These are phyloP conservation scores for Amazona ochrocephala DNA, from an alignment of 2,797 vertebrate species.

Conservation along the genomic window DNA sequence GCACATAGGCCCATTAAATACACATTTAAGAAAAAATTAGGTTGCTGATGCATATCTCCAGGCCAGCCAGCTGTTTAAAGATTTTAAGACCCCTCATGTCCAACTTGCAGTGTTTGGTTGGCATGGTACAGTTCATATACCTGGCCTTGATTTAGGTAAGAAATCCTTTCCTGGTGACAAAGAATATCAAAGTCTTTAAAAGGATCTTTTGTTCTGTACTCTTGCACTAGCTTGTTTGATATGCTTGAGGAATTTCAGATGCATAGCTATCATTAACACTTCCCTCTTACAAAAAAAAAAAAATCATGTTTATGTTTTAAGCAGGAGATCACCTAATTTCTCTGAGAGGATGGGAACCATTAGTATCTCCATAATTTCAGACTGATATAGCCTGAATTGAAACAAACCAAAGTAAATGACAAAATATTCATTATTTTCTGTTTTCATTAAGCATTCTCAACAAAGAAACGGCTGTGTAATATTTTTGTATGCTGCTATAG, in stretches of 20 bases:
- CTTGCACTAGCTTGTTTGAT: background rate
- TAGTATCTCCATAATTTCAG: background rate
- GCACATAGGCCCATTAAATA: background rate
- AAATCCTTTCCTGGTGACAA: background rate
- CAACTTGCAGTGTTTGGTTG: background rate
- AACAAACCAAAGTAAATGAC: background rate
- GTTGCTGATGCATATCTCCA: background rate
- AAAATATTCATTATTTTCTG: background rate
- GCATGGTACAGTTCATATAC: background rate
- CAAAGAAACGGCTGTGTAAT: background rate
- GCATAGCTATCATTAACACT: background rate
- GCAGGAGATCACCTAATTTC: background rate
- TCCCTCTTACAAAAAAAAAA: background rate
- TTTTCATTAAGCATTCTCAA: background rate
- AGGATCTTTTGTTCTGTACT: background rate
- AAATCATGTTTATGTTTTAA: background rate
- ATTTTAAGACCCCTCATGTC: background rate
- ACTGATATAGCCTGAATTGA: background rate
- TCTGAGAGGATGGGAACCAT: background rate
- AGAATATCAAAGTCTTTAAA: background rate
- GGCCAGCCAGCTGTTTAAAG: background rate
- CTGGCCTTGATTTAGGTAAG: background rate
- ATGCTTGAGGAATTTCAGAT: background rate
- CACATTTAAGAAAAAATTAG: background rate
- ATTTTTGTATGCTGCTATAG: background rate